Evolutionary conservation across 2,888 invertebrate species (phyloP).

Genomic region (Andricus quercusramuli): DNA sequence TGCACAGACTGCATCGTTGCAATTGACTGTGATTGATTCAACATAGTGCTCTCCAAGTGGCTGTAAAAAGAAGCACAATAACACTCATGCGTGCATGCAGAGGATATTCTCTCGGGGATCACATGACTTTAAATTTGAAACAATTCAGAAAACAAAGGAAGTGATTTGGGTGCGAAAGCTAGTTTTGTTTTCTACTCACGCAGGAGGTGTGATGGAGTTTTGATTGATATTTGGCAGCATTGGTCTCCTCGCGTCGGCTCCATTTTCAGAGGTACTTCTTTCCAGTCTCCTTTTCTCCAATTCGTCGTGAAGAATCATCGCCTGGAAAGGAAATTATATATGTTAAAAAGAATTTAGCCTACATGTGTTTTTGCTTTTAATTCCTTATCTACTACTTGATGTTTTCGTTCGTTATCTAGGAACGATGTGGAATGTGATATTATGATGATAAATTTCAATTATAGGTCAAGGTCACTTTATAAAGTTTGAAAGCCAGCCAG

Average conservation of each 20-base stretch:
- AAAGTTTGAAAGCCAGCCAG: conserved; percentile 66
- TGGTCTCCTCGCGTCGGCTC: conserved; percentile 68
- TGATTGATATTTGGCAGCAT: conserved; percentile 68
- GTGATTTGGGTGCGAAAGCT: not conserved
- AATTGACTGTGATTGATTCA: conserved; percentile 62
- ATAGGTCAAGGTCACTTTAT: conserved; percentile 65
- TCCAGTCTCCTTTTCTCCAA: conserved; percentile 74
- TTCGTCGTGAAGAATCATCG: conserved; percentile 74
- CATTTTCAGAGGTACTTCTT: conserved; percentile 75
- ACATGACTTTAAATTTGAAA: conserved; percentile 6
- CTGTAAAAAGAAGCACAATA: conserved; percentile 67
- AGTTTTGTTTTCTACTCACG: conserved; percentile 62
- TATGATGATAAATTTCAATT: conserved; percentile 11
- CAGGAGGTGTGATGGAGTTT: conserved; percentile 72
- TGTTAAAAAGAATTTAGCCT: not conserved
- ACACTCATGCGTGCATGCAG: conserved; percentile 62
- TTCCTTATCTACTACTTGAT: not conserved
- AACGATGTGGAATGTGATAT: not conserved
- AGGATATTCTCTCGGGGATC: conserved; percentile 19
- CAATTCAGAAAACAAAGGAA: conserved; percentile 10
- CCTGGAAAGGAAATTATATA: conserved; percentile 59
- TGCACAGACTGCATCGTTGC: conserved; percentile 65
- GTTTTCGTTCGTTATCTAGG: not conserved
- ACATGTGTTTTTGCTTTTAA: not conserved
- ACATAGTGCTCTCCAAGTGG: conserved; percentile 69